Evolutionary conservation across 1,140 invertebrate species (phyloP).

Genomic region (Brachionus paranguensis): DNA sequence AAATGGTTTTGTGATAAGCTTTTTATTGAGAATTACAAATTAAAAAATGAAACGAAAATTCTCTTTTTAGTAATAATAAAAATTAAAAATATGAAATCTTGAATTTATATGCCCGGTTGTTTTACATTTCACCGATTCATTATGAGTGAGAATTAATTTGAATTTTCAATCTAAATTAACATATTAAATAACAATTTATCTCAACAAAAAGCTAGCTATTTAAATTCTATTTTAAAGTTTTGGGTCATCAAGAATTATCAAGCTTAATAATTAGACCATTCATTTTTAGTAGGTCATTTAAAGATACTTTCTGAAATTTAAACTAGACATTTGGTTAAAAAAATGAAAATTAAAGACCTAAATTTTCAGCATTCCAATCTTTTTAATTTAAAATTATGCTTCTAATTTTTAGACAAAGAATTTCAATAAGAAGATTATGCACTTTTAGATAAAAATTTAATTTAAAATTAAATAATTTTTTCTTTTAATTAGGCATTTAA

Average conservation of each 20-base stretch:
- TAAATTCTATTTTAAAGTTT: not conserved
- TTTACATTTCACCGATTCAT: slow-evolving; percentile 8
- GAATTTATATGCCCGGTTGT: slow-evolving; percentile 3
- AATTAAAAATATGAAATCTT: not conserved
- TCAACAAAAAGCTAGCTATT: not conserved
- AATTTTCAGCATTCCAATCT: not conserved
- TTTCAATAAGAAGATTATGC: not conserved
- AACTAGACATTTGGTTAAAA: not conserved
- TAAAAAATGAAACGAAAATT: not conserved
- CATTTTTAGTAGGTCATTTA: not conserved
- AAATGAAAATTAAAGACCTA: not conserved
- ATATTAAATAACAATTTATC: slow-evolving; percentile 1
- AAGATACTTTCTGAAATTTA: not conserved
- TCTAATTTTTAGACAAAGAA: not conserved
- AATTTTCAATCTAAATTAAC: slow-evolving; percentile 15
- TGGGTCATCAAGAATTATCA: not conserved
- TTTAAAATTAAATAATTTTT: no score
- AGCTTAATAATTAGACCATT: not conserved
- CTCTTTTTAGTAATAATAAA: not conserved
- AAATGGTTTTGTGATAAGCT: not conserved
- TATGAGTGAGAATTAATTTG: not conserved
- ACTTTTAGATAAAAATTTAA: no score
- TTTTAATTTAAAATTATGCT: not conserved
- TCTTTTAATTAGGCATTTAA: no score
- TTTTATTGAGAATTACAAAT: not conserved